Conservation (phyloP, 2,888 invertebrate genomes). For the Electrophaes corylata region DNA sequence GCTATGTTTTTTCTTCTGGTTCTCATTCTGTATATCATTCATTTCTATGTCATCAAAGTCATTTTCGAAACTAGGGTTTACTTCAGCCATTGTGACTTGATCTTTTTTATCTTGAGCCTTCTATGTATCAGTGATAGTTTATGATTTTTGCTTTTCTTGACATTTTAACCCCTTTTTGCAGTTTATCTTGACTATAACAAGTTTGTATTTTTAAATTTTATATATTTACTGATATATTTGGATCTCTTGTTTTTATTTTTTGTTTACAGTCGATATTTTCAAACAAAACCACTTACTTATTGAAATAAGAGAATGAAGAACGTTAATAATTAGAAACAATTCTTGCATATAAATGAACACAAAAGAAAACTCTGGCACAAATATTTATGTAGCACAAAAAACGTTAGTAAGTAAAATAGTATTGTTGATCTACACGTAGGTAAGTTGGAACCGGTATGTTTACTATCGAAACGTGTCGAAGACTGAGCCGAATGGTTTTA, state of each 20-base stretch:
- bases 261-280: neutral
- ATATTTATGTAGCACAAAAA: neutral
- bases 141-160: neutral
- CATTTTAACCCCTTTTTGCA: neutral
- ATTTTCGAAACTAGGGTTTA: slow-evolving; percentile 32
- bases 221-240: too few species aligned
- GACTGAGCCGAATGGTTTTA: slow-evolving; percentile 21
- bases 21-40: slow-evolving; percentile 8
- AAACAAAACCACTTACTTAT: too few species aligned
- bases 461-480: slow-evolving; percentile 16
- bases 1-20: slow-evolving; percentile 7
- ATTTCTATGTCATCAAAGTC: slow-evolving; percentile 32
- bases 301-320: too few species aligned
- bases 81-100: slow-evolving; percentile 23
- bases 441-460: slow-evolving; percentile 31
- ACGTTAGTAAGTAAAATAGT: neutral
- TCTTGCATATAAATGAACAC: neutral
- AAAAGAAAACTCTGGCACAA: neutral
- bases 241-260: too few species aligned
- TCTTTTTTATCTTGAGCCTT: neutral
- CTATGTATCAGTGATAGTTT: neutral
- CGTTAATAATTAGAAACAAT: too few species aligned
- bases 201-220: neutral
- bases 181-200: neutral
- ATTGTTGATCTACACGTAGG: neutral